phyloP scores from a whole-genome alignment of 1,140 invertebrate genomes.

The Heliconius melpomene region DNA sequence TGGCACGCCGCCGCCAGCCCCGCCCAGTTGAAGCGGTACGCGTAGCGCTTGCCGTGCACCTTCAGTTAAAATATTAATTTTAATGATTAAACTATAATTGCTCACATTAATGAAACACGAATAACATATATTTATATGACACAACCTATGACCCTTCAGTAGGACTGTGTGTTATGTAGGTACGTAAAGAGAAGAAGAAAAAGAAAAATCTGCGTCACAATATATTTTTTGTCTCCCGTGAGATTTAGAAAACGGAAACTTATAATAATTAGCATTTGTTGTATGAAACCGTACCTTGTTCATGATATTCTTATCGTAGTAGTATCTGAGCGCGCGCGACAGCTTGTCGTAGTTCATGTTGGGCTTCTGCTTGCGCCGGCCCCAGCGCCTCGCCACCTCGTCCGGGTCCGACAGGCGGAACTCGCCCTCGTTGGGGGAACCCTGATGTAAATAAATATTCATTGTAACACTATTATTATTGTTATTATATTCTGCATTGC shows the following conservation, averaged over 20 bases:
- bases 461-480: too few relatives aligned
- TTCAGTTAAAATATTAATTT: conserved; percentile 61
- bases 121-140: too few relatives aligned
- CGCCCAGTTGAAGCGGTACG: conserved; percentile 96
- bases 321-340: conserved; percentile 95
- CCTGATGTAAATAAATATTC: conserved; percentile 42
- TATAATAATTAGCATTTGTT: too few relatives aligned
- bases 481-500: too few relatives aligned
- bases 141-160: too few relatives aligned
- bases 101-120: too few relatives aligned
- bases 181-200: too few relatives aligned
- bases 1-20: conserved; percentile 92
- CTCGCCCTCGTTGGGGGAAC: conserved; percentile 87
- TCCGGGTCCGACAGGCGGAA: conserved; percentile 97
- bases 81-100: too few relatives aligned
- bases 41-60: conserved; percentile 95
- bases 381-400: conserved; percentile 96
- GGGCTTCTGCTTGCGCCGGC: conserved; percentile 95
- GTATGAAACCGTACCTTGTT: conserved; percentile 81
- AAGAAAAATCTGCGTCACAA: too few relatives aligned
- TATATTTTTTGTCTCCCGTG: too few relatives aligned
- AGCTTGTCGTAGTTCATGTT: conserved; percentile 99
- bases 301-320: conserved; percentile 99
- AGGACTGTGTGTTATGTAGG: too few relatives aligned
- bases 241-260: too few relatives aligned